Evolutionary conservation across 1,140 invertebrate species (phyloP).

Genomic region (Drosophila melanogaster): Release_6_plus_ISO1_MT NT_033777.3:22951501-22952000

Average conservation of each 20-base stretch:
- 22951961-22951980: constrained; percentile 53
- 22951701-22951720: constrained; percentile 67
- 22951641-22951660: constrained; percentile 26
- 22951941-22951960: constrained; percentile 64
- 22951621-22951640: constrained; percentile 30
- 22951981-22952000: constrained; percentile 5
- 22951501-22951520: constrained; percentile 55
- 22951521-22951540: constrained; percentile 62
- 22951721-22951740: constrained; percentile 1
- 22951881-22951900: constrained; percentile 38
- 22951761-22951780: background rate
- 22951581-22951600: constrained; percentile 42
- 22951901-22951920: constrained; percentile 56
- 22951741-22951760: background rate
- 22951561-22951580: constrained; percentile 32
- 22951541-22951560: constrained; percentile 58
- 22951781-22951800: constrained; percentile 1
- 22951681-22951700: constrained; percentile 76
- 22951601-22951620: constrained; percentile 52
- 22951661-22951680: constrained; percentile 61
- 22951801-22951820: too few relatives aligned
- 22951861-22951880: constrained; percentile 42
- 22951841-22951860: constrained; percentile 45
- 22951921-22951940: constrained; percentile 59
- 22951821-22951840: constrained; percentile 34